Evolutionary conservation across 2,888 invertebrate genomes (phyloP).

Genomic region (Stenotaenia linearis): DNA sequence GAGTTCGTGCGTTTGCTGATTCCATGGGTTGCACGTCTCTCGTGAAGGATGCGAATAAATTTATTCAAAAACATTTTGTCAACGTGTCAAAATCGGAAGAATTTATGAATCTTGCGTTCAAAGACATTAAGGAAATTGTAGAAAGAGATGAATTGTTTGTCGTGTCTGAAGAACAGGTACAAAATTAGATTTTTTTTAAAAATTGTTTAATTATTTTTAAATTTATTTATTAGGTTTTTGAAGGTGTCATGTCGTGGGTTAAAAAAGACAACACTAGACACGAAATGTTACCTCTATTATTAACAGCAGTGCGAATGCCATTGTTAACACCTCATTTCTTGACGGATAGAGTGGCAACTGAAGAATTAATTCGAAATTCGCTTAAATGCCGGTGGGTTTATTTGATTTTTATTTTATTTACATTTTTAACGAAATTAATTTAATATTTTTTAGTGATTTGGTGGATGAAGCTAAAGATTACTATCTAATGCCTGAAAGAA

Average conservation of each 20-base stretch:
- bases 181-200: neutral
- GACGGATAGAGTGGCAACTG: slow-evolving; percentile 71
- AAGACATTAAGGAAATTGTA: slow-evolving; percentile 63
- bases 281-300: slow-evolving; percentile 60
- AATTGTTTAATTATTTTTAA: neutral
- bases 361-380: slow-evolving; percentile 68
- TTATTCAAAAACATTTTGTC: slow-evolving; percentile 70
- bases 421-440: slow-evolving; percentile 26
- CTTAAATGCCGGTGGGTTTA: slow-evolving; percentile 66
- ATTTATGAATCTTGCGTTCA: slow-evolving; percentile 59
- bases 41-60: slow-evolving; percentile 69
- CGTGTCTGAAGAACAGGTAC: slow-evolving; percentile 63
- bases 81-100: slow-evolving; percentile 71
- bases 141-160: slow-evolving; percentile 71
- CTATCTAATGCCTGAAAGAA: slow-evolving; percentile 76
- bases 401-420: slow-evolving; percentile 36
- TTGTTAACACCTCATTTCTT: slow-evolving; percentile 73
- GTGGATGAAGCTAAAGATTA: slow-evolving; percentile 83
- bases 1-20: slow-evolving; percentile 72
- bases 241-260: slow-evolving; percentile 74
- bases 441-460: slow-evolving; percentile 57
- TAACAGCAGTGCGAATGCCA: slow-evolving; percentile 71
- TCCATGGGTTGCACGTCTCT: slow-evolving; percentile 65
- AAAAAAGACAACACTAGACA: slow-evolving; percentile 60
- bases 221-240: slow-evolving; percentile 58